phyloP scores from a whole-genome alignment of 1,140 invertebrate species.

The Wiebesia pumilae region DNA sequence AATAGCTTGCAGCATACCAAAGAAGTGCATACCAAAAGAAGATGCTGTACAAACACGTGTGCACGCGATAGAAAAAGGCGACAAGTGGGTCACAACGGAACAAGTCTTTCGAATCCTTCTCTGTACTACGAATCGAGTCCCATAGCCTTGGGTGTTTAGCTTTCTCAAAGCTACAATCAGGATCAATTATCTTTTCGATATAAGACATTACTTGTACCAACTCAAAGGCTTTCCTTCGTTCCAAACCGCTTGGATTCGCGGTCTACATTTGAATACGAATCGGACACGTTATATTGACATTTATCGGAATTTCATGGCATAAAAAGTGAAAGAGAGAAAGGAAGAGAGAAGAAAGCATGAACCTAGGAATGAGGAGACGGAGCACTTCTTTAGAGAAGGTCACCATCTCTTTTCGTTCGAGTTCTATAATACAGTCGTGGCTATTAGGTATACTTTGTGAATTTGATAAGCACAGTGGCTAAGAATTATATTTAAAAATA shows the following conservation, averaged over 20 bases:
- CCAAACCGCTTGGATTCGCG: not conserved
- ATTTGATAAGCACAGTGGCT: no score
- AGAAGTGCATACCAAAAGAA: not conserved
- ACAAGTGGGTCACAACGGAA: slow-evolving; percentile 74
- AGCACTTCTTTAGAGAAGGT: not conserved
- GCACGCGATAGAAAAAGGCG: not conserved
- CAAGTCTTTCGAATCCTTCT: slow-evolving; percentile 66
- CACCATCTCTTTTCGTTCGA: not conserved
- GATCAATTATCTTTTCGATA: slow-evolving; percentile 52
- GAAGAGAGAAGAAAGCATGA: not conserved
- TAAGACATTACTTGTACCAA: slow-evolving; percentile 23
- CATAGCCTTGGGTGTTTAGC: slow-evolving; percentile 53
- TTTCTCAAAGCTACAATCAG: slow-evolving; percentile 43
- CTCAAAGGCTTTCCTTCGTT: not conserved
- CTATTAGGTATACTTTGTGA: not conserved
- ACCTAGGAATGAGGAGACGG: not conserved
- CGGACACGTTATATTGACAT: not conserved
- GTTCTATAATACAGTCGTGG: not conserved
- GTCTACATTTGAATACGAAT: not conserved
- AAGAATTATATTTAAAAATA: no score
- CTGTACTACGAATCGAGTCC: slow-evolving; percentile 62
- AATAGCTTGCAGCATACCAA: not conserved
- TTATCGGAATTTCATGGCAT: not conserved
- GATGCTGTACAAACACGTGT: not conserved
- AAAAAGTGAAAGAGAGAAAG: not conserved